Evolutionary conservation across 2,797 vertebrate species (phyloP), one percentile per base, ranked within the genome.

Genomic region (Leptatherina wallacei): DNA sequence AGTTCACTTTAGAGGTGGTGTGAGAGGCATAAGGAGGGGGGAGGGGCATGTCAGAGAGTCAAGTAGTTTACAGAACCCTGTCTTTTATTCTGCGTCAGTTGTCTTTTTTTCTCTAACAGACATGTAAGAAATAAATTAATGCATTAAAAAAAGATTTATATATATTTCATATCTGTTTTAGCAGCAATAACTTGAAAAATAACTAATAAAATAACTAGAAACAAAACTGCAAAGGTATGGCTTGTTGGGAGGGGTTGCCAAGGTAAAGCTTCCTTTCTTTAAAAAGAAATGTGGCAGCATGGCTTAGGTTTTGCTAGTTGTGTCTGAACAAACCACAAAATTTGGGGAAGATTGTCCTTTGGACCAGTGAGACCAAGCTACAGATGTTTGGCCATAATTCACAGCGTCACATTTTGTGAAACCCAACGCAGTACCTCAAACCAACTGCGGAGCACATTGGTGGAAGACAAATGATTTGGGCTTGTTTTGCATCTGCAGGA

Each of bases 21-120:
- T 73, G 70, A 76, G 78, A 71, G 12, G 33, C 72, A 66, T n/a
- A 32, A 51, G n/a, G 36, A 38, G 11, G 12, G 36, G 36, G 18
- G 42, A 32, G 44, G 66, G 56, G 51, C 63, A 71, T 72, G 65
- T 82, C 83, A 71, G 81, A 82, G 69, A 82, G 65, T 78, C 75
- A 72, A 59, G 69, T 69, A 52, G 16, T 55, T 79, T 64, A 75
- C 27, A 69, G n/a, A 81, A 33, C 69, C 5, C 52, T 33, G 8
- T n/a, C 27, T 61, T 77, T 76, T 72, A 44, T 35, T 38, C 62
- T 58, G 16, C 54, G 22, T 0, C 44, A 44, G 32, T 69, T 66
- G 14, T 24, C 13, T 52, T 52, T 16, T 24, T 49, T 24, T 54
- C 12, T 54, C 38, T 18, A 12, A 20, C 1, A 18, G 9, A 13